Conservation (phyloP, 1,140 invertebrate genomes). For the Platorchestia sp. region DNA sequence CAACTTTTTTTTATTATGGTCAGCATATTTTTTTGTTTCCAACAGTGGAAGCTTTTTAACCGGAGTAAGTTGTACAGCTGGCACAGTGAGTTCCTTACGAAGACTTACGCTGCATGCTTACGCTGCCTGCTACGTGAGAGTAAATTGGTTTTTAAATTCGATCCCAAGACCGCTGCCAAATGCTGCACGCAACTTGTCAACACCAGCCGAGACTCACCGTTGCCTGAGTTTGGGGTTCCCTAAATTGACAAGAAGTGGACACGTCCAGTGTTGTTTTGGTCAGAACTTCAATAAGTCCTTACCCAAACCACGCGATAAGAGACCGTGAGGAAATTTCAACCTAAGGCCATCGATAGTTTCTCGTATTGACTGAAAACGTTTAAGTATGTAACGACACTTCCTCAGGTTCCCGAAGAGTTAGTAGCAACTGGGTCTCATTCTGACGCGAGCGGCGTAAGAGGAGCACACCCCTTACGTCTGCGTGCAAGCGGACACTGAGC, state of each 20-base stretch:
- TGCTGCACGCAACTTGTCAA: no score
- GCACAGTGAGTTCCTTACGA: no score
- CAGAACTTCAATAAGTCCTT: background rate
- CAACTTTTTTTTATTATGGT: no score
- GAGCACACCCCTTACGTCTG: background rate
- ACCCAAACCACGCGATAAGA: background rate
- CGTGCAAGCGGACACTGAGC: background rate
- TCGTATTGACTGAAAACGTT: background rate
- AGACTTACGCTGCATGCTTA: no score
- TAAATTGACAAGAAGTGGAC: background rate
- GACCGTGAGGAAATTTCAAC: no score
- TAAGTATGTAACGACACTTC: background rate
- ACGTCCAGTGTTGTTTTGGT: background rate
- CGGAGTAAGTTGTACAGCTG: no score
- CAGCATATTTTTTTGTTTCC: no score
- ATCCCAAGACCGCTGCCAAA: background rate
- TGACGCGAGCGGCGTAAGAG: background rate
- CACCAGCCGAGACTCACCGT: background rate
- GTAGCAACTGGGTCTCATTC: background rate
- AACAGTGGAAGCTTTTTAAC: no score
- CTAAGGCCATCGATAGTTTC: background rate
- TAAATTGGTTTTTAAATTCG: no score
- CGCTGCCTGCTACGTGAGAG: no score
- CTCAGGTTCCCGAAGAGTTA: background rate
- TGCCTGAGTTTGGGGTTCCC: background rate